Base-by-base conservation (phyloP, 2,888 invertebrate species). In the Lochmaea capreae region DNA sequence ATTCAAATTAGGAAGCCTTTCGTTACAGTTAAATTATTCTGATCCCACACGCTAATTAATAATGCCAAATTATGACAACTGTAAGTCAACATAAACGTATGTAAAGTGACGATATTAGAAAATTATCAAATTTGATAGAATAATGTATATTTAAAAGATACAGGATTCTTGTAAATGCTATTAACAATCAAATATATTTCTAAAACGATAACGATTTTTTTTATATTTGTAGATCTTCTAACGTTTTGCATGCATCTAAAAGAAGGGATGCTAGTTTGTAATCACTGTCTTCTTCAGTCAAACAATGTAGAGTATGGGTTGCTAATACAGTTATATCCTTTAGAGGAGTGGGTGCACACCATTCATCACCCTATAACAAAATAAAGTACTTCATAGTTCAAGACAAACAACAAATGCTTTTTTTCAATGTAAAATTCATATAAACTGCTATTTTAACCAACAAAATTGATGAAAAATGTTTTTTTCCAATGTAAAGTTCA, bases 241-340 rank as follows among this genome's bases (percentile, higher is more conserved):
- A 81, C 14, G 83, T 84, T 26, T 79, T 79, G 79, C 89, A 89
- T 6, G 89, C 89, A 77, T 90, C 89, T 78, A 88, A 86, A 84
- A 90, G 86, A 83, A 88, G 86, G 68, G 85, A 86, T 10, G 88
- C 89, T 71, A 89, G 84, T 79, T 87, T 87, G 69, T 88, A 81
- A 67, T 87, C 86, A 58, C 82, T 79, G 71, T 88, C 85, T 54
- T 86, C 85, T 74, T 86, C 85, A 0, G 85, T 82, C 54, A 90
- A 82, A 80, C 87, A 88, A 73, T 85, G 80, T 74, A 89, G 82
- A 66, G 87, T 83, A 76, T 88, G 85, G 16, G 85, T 86, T 12
- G 88, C 83, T 70, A 90, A 82, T 65, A 83, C 84, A 62, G 85
- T 85, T 75, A 89, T 86, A 39, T 80, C 76, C 62, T 81, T 79